Base-by-base conservation (phyloP, 2,113 vertebrate species). In the Podilymbus podiceps region DNA sequence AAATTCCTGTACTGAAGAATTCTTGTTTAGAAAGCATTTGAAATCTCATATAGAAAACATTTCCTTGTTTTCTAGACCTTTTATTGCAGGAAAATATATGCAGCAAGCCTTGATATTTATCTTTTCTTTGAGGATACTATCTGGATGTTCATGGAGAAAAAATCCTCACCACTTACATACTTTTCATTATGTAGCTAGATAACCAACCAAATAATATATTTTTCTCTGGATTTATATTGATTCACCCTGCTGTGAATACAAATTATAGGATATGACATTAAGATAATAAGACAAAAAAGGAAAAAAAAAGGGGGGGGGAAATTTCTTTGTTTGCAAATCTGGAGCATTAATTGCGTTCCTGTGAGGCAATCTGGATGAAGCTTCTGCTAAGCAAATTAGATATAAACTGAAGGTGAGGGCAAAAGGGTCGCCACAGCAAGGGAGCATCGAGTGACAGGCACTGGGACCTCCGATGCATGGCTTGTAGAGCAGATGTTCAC, bases 401-500 rank as follows among this genome's bases (percentile, higher is more conserved):
- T 98, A 98, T 95, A 97, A 98, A 98, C 97, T 98, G 98, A 98
- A 98, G 98, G 98, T 98, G 98, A 98, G 99, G 98, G 99, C 98
- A 99, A 97, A 98, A 98, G 98, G 99, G 98, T 99, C 97, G 40
- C 98, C 94, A 97, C 98, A 98, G 98, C 98, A 98, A 98, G 98
- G 98, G 98, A 98, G 97, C 98, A 97, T 98, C 98, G 97, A 98
- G 98, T 99, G 99, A 99, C 99, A 99, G 98, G 98, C 98, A 93
- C 97, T 98, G 98, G 98, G 98, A 98, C 98, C 98, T 98, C 98
- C 97, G 96, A 98, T 98, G 98, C 98, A 98, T 98, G 93, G 98
- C 98, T 99, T 98, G 97, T 98, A 98, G 99, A 99, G 98, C 99
- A 99, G 99, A 99, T 99, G 99, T 99, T 99, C 97, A 93, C 92